Percentiles rank a stretch among this genome's conserved stretches.
Evolutionary conservation across 2,888 invertebrate species (phyloP).

Genomic region (Bombyx huttoni): DNA sequence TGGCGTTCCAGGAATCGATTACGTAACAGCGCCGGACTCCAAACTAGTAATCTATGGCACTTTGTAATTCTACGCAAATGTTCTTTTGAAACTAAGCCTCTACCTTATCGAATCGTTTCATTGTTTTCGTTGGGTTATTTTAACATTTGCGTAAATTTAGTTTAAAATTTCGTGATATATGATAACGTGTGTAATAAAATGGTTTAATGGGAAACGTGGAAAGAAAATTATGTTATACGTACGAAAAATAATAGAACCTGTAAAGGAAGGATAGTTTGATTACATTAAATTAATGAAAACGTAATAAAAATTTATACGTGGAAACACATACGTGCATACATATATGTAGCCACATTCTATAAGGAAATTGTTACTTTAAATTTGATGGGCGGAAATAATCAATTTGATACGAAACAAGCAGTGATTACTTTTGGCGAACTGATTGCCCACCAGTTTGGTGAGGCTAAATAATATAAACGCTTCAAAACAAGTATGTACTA

Average conservation of each 20-base stretch:
- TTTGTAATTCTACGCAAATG: constrained; percentile 2
- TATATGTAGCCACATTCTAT: background rate
- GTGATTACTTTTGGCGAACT: constrained; percentile 15
- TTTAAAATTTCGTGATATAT: too few species aligned
- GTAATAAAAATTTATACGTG: too few species aligned
- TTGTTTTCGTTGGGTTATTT: too few species aligned
- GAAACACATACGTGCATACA: too few species aligned
- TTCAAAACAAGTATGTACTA: background rate
- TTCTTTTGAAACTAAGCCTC: constrained; percentile 6
- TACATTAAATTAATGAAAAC: too few species aligned
- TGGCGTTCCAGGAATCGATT: background rate
- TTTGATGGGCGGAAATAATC: background rate
- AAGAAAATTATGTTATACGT: too few species aligned
- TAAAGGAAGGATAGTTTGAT: too few species aligned
- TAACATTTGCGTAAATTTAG: too few species aligned
- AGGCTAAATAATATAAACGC: constrained; percentile 5
- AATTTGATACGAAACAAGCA: background rate
- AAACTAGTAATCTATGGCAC: background rate
- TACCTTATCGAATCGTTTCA: too few species aligned
- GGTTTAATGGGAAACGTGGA: too few species aligned
- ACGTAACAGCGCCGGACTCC: background rate
- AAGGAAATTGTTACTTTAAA: background rate
- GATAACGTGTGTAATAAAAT: too few species aligned
- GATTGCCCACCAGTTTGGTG: constrained; percentile 21
- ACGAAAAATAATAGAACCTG: too few species aligned